These are phyloP conservation scores for Metallyticus violacea DNA, from an alignment of 2,888 invertebrate species.

Conservation along the genomic window DNA sequence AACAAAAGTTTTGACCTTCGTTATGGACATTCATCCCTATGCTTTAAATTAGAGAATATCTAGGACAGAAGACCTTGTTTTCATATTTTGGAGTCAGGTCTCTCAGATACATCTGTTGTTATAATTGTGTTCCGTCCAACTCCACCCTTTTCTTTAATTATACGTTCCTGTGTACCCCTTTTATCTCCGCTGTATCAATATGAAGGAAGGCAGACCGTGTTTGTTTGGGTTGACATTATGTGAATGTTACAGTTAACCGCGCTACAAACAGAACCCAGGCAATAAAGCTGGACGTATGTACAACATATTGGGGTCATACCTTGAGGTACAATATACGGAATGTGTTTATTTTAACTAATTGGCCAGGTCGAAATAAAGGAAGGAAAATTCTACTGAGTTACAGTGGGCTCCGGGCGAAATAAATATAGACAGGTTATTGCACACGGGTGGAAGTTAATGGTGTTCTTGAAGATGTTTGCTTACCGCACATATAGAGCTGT, in stretches of 20 bases:
- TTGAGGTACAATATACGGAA: too few relatives aligned
- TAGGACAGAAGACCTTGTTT: background rate
- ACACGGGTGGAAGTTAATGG: too few relatives aligned
- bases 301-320: background rate
- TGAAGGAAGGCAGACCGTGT: too few relatives aligned
- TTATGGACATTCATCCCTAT: background rate
- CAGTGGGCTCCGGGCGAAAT: too few relatives aligned
- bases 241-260: background rate
- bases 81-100: background rate
- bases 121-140: background rate
- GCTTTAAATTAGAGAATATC: background rate
- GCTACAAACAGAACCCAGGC: background rate
- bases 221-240: too few relatives aligned
- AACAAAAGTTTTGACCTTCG: background rate
- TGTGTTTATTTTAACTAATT: too few relatives aligned
- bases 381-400: too few relatives aligned
- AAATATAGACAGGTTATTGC: too few relatives aligned
- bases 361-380: too few relatives aligned
- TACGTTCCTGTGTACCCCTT: background rate
- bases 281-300: too few relatives aligned
- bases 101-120: background rate
- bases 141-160: background rate
- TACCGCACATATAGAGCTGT: too few relatives aligned
- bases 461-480: too few relatives aligned
- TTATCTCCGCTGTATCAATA: background rate